These are phyloP conservation scores for Thryonomys swinderianus DNA, from an alignment of 2,113 vertebrate genomes.

Conservation along the genomic window DNA sequence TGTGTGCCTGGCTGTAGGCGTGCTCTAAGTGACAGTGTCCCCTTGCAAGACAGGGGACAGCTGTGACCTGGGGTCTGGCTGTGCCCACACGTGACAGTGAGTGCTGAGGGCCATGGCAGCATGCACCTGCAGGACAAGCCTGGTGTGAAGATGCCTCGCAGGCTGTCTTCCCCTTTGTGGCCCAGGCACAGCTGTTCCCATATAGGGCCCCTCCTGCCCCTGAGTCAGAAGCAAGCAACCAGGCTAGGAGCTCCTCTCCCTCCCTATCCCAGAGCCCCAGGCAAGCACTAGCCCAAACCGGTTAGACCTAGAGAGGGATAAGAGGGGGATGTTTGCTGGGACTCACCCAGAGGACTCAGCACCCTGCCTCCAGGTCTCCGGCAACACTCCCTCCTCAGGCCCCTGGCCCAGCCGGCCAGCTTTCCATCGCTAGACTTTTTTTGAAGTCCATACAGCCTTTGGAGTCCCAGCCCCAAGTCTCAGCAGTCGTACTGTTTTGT, in stretches of 20 bases:
- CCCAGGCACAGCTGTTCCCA: neutral
- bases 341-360: slow-evolving; percentile 1
- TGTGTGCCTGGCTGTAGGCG: neutral
- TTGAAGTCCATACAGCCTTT: neutral
- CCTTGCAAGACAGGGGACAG: neutral
- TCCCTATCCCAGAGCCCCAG: slow-evolving; percentile 60
- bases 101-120: neutral
- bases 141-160: neutral
- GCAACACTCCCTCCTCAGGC: neutral
- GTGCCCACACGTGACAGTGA: neutral
- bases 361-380: neutral
- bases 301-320: slow-evolving; percentile 56
- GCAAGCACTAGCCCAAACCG: slow-evolving; percentile 64
- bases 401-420: neutral
- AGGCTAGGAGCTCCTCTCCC: slow-evolving; percentile 18
- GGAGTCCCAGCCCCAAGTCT: neutral
- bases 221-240: slow-evolving; percentile 64
- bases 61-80: neutral
- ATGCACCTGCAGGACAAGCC: neutral
- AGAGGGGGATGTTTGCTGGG: neutral
- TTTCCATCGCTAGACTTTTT: neutral
- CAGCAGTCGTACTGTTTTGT: neutral
- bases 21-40: neutral
- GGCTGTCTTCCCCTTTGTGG: neutral
- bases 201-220: slow-evolving; percentile 24